Percentiles rank a stretch among this genome's conserved stretches.
Conservation (phyloP, 2,797 vertebrate genomes). For the Rhinogobio ventralis region DNA sequence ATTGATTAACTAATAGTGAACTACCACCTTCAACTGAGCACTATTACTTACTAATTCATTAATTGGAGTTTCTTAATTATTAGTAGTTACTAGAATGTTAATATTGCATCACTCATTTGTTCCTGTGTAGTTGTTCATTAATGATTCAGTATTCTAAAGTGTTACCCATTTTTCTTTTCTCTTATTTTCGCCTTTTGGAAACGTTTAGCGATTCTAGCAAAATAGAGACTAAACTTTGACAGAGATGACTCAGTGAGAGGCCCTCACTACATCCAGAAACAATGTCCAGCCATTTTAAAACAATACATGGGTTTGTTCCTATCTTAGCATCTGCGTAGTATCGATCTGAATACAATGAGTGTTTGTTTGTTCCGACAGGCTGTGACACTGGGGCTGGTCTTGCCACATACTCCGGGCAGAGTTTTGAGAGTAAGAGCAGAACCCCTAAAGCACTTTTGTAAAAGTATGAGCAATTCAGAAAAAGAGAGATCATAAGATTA, state of each 20-base stretch:
- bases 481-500: not conserved
- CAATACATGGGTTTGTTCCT: constrained; percentile 73
- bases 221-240: constrained; percentile 52
- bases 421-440: constrained; percentile 28
- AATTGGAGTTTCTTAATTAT: too few relatives aligned
- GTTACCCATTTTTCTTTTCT: not conserved
- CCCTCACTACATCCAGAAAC: constrained; percentile 62
- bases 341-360: constrained; percentile 57
- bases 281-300: constrained; percentile 68
- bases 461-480: not conserved
- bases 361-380: constrained; percentile 53
- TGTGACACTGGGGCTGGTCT: constrained; percentile 51
- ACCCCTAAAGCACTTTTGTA: not conserved
- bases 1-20: too few relatives aligned
- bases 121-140: too few relatives aligned
- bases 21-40: too few relatives aligned
- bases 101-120: too few relatives aligned
- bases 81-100: too few relatives aligned
- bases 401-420: constrained; percentile 43
- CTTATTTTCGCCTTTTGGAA: not conserved
- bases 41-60: too few relatives aligned
- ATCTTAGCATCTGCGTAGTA: constrained; percentile 74
- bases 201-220: not conserved
- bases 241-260: constrained; percentile 47
- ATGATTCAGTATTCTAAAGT: too few relatives aligned